phyloP scores from a whole-genome alignment of 2,888 invertebrate species.

The Caenorhabditis sp. region DNA sequence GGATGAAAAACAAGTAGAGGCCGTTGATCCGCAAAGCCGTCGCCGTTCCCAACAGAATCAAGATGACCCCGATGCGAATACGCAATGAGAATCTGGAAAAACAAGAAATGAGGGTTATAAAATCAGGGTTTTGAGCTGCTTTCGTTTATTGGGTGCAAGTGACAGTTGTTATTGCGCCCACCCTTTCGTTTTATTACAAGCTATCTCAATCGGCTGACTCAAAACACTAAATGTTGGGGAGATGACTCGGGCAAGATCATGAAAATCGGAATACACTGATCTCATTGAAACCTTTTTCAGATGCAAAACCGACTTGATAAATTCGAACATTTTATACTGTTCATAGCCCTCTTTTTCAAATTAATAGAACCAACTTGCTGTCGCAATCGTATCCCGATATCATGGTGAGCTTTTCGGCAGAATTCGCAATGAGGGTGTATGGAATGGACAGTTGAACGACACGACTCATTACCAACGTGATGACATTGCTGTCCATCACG shows the following conservation, averaged over 20 bases:
- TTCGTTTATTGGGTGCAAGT: conserved; percentile 47
- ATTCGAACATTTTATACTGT: not conserved
- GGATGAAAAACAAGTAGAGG: conserved; percentile 57
- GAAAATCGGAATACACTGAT: not conserved
- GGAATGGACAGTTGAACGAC: conserved; percentile 75
- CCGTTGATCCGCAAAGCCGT: conserved; percentile 66
- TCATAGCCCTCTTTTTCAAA: too few species aligned
- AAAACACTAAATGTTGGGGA: conserved; percentile 5
- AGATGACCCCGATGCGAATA: conserved; percentile 49
- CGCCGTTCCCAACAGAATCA: conserved; percentile 32
- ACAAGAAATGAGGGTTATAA: not conserved
- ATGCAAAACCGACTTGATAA: not conserved
- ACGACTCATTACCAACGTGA: conserved; percentile 67
- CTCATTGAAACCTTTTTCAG: too few species aligned
- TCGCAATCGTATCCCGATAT: conserved; percentile 56
- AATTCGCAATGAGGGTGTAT: conserved; percentile 76
- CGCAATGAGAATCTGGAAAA: conserved; percentile 56
- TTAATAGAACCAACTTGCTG: conserved; percentile 38
- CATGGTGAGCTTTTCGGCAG: conserved; percentile 70
- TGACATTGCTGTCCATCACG: conserved; percentile 66
- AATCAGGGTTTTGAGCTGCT: conserved; percentile 23
- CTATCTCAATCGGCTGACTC: conserved; percentile 19
- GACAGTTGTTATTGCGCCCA: conserved; percentile 44
- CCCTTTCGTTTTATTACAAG: conserved; percentile 55
- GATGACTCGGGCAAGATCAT: not conserved